phyloP scores from a whole-genome alignment of 2,113 vertebrate species.

The Neolamprologus hecqui region DNA sequence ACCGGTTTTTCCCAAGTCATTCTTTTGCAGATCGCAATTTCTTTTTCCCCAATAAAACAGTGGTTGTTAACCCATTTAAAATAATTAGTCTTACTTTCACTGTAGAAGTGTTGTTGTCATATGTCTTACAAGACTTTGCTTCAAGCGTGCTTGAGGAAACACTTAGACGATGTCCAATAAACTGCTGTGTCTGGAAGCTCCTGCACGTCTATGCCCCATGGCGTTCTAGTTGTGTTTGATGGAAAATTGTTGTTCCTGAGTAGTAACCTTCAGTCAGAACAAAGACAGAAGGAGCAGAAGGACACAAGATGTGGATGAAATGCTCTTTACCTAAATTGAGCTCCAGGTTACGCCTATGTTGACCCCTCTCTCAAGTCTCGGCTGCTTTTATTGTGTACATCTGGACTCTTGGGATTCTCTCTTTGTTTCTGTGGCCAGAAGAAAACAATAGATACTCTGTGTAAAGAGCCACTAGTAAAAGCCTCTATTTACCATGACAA shows the following conservation, averaged over 20 bases:
- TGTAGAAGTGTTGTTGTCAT: not conserved
- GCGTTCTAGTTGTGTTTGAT: not conserved
- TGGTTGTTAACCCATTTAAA: not conserved
- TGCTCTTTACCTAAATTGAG: not conserved
- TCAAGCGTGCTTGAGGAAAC: not conserved
- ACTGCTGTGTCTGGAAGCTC: not conserved
- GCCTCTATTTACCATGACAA: conserved; percentile 61
- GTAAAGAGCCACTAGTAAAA: conserved; percentile 23
- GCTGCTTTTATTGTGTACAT: conserved; percentile 25
- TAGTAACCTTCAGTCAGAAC: not conserved
- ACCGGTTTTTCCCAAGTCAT: not conserved
- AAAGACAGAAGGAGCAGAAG: not conserved
- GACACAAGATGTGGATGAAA: not conserved
- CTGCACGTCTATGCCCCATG: not conserved
- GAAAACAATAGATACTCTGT: conserved; percentile 30
- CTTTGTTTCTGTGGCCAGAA: conserved; percentile 24
- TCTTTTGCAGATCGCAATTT: not conserved
- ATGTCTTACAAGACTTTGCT: not conserved
- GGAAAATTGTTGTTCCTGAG: not conserved
- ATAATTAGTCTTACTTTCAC: not conserved
- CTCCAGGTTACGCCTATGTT: conserved; percentile 3
- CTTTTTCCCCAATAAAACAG: not conserved
- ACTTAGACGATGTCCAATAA: not conserved
- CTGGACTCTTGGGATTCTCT: conserved; percentile 7
- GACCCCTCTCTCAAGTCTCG: not conserved